Conservation (phyloP, 2,888 invertebrate genomes). For the Pyrrhia umbra region DNA sequence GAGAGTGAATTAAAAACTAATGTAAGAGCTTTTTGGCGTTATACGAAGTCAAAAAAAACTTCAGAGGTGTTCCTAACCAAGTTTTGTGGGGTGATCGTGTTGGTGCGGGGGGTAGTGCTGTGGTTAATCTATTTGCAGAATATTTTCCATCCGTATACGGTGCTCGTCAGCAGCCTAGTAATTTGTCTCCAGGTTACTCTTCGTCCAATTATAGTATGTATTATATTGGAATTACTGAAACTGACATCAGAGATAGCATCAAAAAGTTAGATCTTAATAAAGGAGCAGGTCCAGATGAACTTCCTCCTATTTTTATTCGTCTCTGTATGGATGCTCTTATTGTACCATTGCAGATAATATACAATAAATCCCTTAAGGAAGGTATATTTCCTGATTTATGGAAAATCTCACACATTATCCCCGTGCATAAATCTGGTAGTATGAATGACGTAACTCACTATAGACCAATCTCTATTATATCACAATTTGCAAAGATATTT, state of each 20-base stretch:
- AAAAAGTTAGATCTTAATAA: no score
- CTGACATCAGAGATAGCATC: background rate
- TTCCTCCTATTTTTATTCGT: no score
- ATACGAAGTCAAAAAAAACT: constrained; percentile 10
- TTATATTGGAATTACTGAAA: no score
- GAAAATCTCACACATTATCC: constrained; percentile 7
- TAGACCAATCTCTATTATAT: background rate
- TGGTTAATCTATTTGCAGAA: constrained; percentile 4
- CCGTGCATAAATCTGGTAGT: background rate
- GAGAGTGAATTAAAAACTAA: constrained; percentile 10
- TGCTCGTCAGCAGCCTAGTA: background rate
- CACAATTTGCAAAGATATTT: constrained; percentile 5
- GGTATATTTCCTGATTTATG: constrained; percentile 11
- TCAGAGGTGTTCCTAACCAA: constrained; percentile 3
- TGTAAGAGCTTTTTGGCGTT: constrained; percentile 12
- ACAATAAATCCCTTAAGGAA: no score
- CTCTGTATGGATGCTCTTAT: no score
- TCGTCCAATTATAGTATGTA: no score
- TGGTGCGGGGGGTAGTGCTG: background rate
- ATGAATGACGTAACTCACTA: constrained; percentile 11
- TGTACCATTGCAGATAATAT: no score
- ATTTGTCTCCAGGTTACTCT: no score
- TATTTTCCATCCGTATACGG: constrained; percentile 6
- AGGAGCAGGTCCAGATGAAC: no score
- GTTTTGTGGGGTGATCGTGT: background rate